A percentile compares a stretch with the other conserved stretches of the same genome.
These are phyloP conservation scores for Margaritifera margaritifera DNA, from an alignment of 2,888 invertebrate genomes.

Conservation along the genomic window DNA sequence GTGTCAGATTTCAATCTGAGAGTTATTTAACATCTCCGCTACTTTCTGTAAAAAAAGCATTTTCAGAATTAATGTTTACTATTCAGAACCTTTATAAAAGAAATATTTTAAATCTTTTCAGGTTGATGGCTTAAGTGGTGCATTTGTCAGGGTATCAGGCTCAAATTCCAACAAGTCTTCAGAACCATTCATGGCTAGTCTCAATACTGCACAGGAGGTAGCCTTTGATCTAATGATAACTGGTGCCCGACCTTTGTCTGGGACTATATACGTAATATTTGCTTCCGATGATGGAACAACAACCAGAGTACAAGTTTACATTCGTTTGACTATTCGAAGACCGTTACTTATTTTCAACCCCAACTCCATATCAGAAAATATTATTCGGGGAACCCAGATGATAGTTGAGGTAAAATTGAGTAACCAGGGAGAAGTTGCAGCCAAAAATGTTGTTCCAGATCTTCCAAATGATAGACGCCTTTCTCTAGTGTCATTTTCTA, in stretches of 20 bases:
- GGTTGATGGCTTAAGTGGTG: conserved; percentile 12
- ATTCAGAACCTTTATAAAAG: too few species aligned
- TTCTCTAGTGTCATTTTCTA: conserved; percentile 37
- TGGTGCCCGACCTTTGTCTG: conserved; percentile 23
- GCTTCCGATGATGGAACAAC: conserved; percentile 19
- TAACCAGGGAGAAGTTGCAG: conserved; percentile 41
- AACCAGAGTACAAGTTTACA: conserved; percentile 17
- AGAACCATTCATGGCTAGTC: not conserved
- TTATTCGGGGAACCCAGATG: conserved; percentile 25
- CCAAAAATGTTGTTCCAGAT: conserved; percentile 26
- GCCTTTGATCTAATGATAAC: conserved; percentile 20
- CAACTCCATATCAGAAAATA: conserved; percentile 10
- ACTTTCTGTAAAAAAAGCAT: too few species aligned
- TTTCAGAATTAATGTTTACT: too few species aligned
- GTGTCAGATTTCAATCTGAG: too few species aligned
- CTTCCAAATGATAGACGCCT: conserved; percentile 37
- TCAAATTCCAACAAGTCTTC: not conserved
- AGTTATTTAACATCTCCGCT: too few species aligned
- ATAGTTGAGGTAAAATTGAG: conserved; percentile 31
- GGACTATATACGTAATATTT: conserved; percentile 29
- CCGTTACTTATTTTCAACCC: conserved; percentile 23
- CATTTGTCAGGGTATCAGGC: conserved; percentile 9
- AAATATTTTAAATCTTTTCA: not conserved
- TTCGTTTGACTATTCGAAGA: conserved; percentile 22
- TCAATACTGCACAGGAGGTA: conserved; percentile 1